phyloP scores from a whole-genome alignment of 2,888 invertebrate genomes.

The Ormyrus rosae region DNA sequence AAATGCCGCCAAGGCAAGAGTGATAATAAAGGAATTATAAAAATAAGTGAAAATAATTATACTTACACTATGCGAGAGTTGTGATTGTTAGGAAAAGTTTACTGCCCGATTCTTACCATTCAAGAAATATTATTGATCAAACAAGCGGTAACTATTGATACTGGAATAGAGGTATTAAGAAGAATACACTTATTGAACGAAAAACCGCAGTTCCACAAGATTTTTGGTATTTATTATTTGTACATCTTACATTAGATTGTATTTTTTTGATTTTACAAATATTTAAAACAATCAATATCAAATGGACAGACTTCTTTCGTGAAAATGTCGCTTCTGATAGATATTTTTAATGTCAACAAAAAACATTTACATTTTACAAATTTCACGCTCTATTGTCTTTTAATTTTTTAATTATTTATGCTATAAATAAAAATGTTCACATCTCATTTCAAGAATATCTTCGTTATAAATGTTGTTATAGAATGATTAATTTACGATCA shows the following conservation, averaged over 20 bases:
- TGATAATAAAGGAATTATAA: too few relatives aligned
- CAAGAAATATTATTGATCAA: constrained; percentile 35
- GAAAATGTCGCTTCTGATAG: not conserved
- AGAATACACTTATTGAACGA: too few relatives aligned
- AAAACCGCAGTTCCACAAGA: constrained; percentile 8
- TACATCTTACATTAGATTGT: constrained; percentile 32
- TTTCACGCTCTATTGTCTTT: constrained; percentile 14
- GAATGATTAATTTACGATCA: too few relatives aligned
- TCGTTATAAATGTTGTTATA: not conserved
- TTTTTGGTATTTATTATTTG: constrained; percentile 46
- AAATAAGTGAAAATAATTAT: too few relatives aligned
- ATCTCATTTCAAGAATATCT: not conserved
- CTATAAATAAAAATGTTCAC: not conserved
- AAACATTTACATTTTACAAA: constrained; percentile 10
- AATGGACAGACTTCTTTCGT: constrained; percentile 6
- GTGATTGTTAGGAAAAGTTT: too few relatives aligned
- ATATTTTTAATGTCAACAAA: not conserved
- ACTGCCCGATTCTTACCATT: too few relatives aligned
- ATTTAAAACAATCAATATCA: constrained; percentile 36
- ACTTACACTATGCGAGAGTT: too few relatives aligned
- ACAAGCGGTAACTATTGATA: not conserved
- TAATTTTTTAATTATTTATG: not conserved
- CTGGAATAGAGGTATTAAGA: not conserved
- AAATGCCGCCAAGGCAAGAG: too few relatives aligned
- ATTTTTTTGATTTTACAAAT: constrained; percentile 29